Percentiles rank a stretch among this genome's conserved stretches.
Conservation (phyloP, 1,140 invertebrate genomes). For the Atta colombica region DNA sequence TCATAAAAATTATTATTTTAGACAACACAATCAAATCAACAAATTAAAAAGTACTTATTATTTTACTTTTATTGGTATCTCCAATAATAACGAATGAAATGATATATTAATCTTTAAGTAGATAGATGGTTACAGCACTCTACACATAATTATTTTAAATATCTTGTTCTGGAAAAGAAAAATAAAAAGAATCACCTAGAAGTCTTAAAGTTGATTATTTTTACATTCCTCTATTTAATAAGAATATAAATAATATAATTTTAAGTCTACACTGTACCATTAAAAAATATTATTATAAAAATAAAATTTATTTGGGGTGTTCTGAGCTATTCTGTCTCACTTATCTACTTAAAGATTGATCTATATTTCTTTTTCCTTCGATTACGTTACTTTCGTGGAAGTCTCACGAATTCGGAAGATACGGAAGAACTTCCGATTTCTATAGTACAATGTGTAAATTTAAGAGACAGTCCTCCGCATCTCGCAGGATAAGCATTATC, state of each 20-base stretch:
- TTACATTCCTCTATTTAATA: too few species aligned
- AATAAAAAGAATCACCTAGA: too few species aligned
- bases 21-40: background rate
- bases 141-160: too few species aligned
- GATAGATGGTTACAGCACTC: too few species aligned
- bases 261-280: too few species aligned
- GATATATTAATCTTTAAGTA: background rate
- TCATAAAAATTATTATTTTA: background rate
- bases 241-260: too few species aligned
- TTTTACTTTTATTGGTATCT: background rate
- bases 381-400: conserved; percentile 20
- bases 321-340: too few species aligned
- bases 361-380: background rate
- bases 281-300: too few species aligned
- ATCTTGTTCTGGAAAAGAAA: too few species aligned
- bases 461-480: conserved; percentile 30
- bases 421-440: background rate
- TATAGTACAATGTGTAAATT: background rate
- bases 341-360: too few species aligned
- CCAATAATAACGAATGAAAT: background rate
- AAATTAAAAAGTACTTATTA: background rate
- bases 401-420: background rate
- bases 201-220: too few species aligned
- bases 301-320: too few species aligned
- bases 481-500: conserved; percentile 61